Evolutionary conservation across 2,113 vertebrate species (phyloP).

Genomic region (Psophia crepitans): DNA sequence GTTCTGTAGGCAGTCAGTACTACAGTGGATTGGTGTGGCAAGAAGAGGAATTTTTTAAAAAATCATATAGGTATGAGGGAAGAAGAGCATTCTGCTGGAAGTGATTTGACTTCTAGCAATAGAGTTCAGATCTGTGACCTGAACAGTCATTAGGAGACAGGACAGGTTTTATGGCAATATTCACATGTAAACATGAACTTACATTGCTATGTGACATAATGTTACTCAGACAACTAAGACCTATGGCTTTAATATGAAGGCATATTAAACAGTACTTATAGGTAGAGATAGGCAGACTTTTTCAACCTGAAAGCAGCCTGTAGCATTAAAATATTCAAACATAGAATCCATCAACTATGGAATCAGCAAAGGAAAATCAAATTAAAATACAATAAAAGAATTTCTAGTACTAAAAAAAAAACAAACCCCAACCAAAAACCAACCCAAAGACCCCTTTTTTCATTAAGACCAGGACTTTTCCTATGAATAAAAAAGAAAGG

Average conservation of each 20-base stretch:
- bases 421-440: too few species aligned
- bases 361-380: not conserved
- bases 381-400: not conserved
- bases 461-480: not conserved
- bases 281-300: not conserved
- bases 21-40: not conserved
- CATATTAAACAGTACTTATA: not conserved
- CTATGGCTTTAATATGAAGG: not conserved
- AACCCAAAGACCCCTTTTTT: rapidly evolving
- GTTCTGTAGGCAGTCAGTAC: not conserved
- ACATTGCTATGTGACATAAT: not conserved
- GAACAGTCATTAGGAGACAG: not conserved
- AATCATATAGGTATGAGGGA: not conserved
- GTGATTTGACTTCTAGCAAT: not conserved
- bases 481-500: not conserved
- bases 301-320: not conserved
- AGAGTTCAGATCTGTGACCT: not conserved
- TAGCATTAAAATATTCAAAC: not conserved
- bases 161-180: not conserved
- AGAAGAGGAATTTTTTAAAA: not conserved
- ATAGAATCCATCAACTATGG: not conserved
- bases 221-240: not conserved
- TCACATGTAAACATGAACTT: not conserved
- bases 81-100: not conserved
- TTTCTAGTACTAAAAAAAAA: not conserved